Conservation (phyloP, 2,888 invertebrate genomes). For the Drosophila longiperda region DNA sequence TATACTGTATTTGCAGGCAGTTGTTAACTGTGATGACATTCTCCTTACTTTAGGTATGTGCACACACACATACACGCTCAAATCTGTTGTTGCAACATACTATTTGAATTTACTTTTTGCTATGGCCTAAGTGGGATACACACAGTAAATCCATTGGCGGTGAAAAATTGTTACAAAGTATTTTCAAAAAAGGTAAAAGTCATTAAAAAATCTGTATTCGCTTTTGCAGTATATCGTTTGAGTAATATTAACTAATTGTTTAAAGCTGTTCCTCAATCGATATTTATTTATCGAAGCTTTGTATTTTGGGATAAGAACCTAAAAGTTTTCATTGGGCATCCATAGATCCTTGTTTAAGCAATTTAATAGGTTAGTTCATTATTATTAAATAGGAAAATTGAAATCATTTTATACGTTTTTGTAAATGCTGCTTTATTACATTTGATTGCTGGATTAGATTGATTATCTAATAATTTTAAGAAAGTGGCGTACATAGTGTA, state of each 20-base stretch:
- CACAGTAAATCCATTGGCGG: conserved; percentile 6
- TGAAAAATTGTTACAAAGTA: conserved; percentile 20
- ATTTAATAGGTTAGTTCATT: background rate
- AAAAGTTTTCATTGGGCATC: background rate
- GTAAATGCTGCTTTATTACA: conserved; percentile 54
- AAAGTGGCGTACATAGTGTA: conserved; percentile 24
- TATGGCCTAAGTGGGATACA: conserved; percentile 4
- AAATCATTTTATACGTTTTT: conserved; percentile 11
- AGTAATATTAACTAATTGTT: background rate
- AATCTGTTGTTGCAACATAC: conserved; percentile 21
- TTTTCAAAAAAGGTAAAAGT: conserved; percentile 16
- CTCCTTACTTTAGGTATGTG: conserved; percentile 14
- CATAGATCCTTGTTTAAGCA: background rate
- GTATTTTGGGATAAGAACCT: background rate
- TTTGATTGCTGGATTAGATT: conserved; percentile 32
- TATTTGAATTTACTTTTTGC: conserved; percentile 18
- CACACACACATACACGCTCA: background rate
- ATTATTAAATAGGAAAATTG: background rate
- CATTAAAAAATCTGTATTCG: background rate
- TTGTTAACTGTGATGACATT: conserved; percentile 18
- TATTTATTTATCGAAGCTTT: background rate
- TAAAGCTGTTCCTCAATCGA: background rate
- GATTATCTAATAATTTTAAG: conserved; percentile 1
- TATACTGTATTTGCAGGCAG: conserved; percentile 57
- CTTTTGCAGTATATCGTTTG: background rate